A percentile compares a stretch with the other conserved stretches of the same genome.
Evolutionary conservation across 2,113 vertebrate species (phyloP).

Genomic region (Leucosticte australis): DNA sequence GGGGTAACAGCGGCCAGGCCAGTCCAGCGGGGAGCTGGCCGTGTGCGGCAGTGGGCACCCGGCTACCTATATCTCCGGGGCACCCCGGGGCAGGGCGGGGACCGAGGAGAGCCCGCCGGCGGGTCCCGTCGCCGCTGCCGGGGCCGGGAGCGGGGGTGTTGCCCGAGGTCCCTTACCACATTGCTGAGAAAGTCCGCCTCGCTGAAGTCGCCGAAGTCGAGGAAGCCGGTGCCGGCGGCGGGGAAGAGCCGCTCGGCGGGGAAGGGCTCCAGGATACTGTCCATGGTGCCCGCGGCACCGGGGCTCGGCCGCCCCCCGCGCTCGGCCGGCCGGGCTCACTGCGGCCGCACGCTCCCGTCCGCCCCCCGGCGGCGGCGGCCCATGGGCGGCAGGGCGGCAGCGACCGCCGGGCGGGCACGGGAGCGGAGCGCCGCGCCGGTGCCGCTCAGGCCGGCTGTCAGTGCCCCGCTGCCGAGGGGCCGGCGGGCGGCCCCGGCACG

Average conservation of each 20-base stretch:
- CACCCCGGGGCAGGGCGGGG: neutral
- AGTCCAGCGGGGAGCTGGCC: neutral
- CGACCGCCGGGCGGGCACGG: too few species aligned
- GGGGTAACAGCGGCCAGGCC: neutral
- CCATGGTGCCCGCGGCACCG: constrained; percentile 72
- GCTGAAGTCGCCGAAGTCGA: constrained; percentile 85
- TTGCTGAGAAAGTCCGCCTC: constrained; percentile 86
- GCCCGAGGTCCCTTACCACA: constrained; percentile 75
- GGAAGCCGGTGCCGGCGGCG: constrained; percentile 75
- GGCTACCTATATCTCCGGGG: neutral
- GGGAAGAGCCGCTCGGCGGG: constrained; percentile 84
- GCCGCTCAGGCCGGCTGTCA: too few species aligned
- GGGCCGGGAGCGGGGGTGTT: neutral
- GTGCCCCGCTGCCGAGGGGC: neutral
- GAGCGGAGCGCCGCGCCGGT: too few species aligned
- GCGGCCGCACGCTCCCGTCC: constrained; percentile 29
- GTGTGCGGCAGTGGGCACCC: too few species aligned
- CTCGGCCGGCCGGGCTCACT: constrained; percentile 2
- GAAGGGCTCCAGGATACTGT: constrained; percentile 83
- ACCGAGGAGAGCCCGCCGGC: neutral
- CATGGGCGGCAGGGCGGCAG: too few species aligned
- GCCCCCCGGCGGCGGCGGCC: neutral
- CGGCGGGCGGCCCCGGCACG: constrained; percentile 27
- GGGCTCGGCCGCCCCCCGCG: neutral
- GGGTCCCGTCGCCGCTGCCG: neutral